Percentiles rank a stretch among this genome's conserved stretches.
phyloP scores from a whole-genome alignment of 92 coral and sea anemone genomes.

The Meandrina meandrites region DNA sequence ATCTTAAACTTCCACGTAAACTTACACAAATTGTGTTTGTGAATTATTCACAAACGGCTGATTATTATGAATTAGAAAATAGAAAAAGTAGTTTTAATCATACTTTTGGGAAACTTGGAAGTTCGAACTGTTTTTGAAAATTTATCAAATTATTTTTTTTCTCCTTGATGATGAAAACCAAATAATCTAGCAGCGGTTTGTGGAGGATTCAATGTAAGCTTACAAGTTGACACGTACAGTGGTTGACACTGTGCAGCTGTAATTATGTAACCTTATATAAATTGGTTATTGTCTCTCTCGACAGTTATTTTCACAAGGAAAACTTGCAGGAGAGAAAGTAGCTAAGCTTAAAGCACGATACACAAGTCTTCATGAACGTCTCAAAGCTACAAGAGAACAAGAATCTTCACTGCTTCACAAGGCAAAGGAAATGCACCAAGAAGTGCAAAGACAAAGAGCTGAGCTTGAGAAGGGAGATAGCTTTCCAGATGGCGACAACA shows the following conservation, averaged over 20 bases:
- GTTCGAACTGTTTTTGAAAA: neutral
- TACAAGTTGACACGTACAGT: no score
- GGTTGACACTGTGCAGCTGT: no score
- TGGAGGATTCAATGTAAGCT: no score
- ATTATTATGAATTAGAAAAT: neutral
- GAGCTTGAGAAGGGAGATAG: constrained; percentile 96
- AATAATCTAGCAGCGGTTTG: no score
- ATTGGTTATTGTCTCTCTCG: neutral
- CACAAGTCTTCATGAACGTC: constrained; percentile 92
- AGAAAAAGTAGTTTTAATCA: neutral
- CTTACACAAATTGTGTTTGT: no score
- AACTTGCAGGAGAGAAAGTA: constrained; percentile 92
- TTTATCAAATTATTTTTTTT: no score
- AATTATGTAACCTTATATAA: no score
- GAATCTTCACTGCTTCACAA: constrained; percentile 82
- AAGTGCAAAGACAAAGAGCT: constrained; percentile 85
- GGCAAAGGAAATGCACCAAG: constrained; percentile 98
- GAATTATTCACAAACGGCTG: neutral
- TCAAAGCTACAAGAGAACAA: constrained; percentile 89
- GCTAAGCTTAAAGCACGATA: constrained; percentile 93
- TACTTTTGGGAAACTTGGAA: neutral
- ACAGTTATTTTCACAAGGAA: constrained; percentile 92
- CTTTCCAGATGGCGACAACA: constrained; percentile 95
- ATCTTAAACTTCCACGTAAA: neutral
- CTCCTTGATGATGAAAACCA: no score